Evolutionary conservation across 2,888 invertebrate species (phyloP).

Genomic region (Melieria crassipennis): DNA sequence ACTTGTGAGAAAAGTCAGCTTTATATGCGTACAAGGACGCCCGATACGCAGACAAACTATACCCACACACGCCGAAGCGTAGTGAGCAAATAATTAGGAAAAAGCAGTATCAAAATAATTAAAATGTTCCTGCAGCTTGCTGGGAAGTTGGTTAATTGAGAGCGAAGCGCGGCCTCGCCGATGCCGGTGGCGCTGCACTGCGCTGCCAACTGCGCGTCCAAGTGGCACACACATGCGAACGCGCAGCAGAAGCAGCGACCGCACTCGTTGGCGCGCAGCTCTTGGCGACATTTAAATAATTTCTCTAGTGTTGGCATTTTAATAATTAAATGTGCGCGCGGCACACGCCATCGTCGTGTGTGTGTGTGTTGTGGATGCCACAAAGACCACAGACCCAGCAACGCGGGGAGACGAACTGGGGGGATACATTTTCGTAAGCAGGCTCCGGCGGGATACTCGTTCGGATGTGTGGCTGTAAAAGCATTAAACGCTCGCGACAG

Average conservation of each 20-base stretch:
- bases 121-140: no score
- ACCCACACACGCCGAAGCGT: no score
- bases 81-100: no score
- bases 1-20: no score
- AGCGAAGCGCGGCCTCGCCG: no score
- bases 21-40: no score
- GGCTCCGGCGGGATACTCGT: constrained; percentile 39
- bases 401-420: background rate
- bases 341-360: constrained; percentile 1
- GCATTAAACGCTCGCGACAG: constrained; percentile 44
- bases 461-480: constrained; percentile 40
- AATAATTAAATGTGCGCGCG: constrained; percentile 58
- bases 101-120: no score
- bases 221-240: no score
- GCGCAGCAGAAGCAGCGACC: background rate
- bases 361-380: constrained; percentile 12
- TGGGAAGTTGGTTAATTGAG: no score
- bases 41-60: no score
- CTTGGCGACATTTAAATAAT: constrained; percentile 62
- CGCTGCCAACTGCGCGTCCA: no score
- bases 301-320: constrained; percentile 60
- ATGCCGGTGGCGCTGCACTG: no score
- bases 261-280: constrained; percentile 39
- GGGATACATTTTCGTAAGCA: constrained; percentile 12
- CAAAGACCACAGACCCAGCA: constrained; percentile 7